Base-by-base conservation (phyloP, 2,797 vertebrate genomes). In the Odontamblyopus rebecca region DNA sequence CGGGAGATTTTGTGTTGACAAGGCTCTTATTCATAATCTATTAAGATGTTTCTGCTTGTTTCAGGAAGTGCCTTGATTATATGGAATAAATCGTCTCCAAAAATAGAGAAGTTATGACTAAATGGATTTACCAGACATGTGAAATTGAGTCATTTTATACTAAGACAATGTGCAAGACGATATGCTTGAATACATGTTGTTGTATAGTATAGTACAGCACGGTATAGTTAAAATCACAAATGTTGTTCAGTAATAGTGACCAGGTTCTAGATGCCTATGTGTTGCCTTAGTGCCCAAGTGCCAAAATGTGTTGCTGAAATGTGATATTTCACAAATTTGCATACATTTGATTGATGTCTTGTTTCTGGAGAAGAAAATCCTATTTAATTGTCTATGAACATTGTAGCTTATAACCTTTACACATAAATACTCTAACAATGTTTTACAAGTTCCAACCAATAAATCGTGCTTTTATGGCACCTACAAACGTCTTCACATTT, bases 11-110 rank as follows among this genome's bases (percentile, higher is more conserved):
- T 82, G 70, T 38, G 76, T 65, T 26, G 41, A 35, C 57, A 18
- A 56, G 61, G 68, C 54, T 18, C 69, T 70, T 60, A 53, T 35
- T 81, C 61, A 84, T 71, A 82, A 76, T 75, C 71, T 57, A 75
- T 76, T 74, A 72, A 64, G 72, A 81, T 77, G 79, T 77, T 73
- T 64, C n/a, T 64, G 63, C 38, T 44, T 63, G 32, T 64, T 41
- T 64, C 62, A 16, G 62, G 38, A 64, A 64, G 38, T 44, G 38
- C 48, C 26, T 50, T 48, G 19, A 41, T 18, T 48, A 38, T 27
- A 48, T 48, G 23, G 23, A 56, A 57, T 65, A 65, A 50, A 66
- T 66, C 26, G 1, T 29, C 16, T 50, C 15, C 18, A 18, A 66
- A 65, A 51, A 29, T 27, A 48, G 63, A 35, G 26, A 66, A 19